A percentile compares a stretch with the other conserved stretches of the same genome.
These are phyloP conservation scores for Sipunculus nudus DNA, from an alignment of 2,888 invertebrate genomes.

Conservation along the genomic window DNA sequence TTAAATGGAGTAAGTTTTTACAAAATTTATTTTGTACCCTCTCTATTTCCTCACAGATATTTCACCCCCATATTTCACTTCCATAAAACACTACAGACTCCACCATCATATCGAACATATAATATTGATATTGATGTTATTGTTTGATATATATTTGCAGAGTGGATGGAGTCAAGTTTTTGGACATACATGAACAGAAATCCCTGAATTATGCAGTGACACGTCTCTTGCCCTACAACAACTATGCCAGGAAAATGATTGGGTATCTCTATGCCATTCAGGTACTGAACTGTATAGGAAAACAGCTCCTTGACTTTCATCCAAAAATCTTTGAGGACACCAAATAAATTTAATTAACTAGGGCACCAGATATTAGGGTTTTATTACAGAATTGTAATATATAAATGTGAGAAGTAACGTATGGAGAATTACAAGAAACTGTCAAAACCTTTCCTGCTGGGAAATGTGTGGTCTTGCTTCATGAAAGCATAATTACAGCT, in stretches of 20 bases:
- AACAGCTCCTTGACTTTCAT: neutral
- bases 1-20: too few species aligned
- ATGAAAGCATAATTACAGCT: too few species aligned
- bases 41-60: neutral
- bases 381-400: too few species aligned
- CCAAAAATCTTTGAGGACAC: neutral
- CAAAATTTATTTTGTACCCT: too few species aligned
- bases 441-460: too few species aligned
- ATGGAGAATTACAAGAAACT: too few species aligned
- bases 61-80: neutral
- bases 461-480: too few species aligned
- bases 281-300: too few species aligned
- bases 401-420: too few species aligned
- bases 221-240: slow-evolving; percentile 32
- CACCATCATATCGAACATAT: slow-evolving; percentile 1
- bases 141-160: slow-evolving; percentile 22
- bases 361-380: too few species aligned
- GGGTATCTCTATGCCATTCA: slow-evolving; percentile 45
- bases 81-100: neutral
- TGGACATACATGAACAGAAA: slow-evolving; percentile 32
- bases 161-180: slow-evolving; percentile 32
- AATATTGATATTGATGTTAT: too few species aligned
- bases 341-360: neutral
- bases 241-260: slow-evolving; percentile 38
- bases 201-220: slow-evolving; percentile 24